Percentiles rank a stretch among this genome's conserved stretches.
phyloP scores from a whole-genome alignment of 2,113 vertebrate genomes.

The Bambusicola thoracicus region DNA sequence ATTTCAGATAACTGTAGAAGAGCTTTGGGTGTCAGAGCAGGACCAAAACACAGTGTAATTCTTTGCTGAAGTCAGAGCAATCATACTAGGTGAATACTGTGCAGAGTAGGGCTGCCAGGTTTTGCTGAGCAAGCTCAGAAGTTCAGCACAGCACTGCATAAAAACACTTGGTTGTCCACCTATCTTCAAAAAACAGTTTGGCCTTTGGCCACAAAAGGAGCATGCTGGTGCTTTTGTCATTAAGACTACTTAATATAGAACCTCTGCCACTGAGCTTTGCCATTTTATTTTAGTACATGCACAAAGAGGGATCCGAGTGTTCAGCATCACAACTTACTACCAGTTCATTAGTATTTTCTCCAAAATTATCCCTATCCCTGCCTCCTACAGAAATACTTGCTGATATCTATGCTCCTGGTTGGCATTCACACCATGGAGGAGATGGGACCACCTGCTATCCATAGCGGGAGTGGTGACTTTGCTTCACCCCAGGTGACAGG shows the following conservation, averaged over 20 bases:
- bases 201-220: neutral
- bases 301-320: neutral
- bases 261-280: neutral
- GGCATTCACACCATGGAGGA: neutral
- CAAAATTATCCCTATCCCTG: neutral
- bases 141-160: neutral
- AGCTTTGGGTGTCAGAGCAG: neutral
- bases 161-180: neutral
- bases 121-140: neutral
- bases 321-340: neutral
- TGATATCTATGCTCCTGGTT: neutral
- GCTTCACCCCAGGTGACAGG: neutral
- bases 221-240: neutral
- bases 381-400: neutral
- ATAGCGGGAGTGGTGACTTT: neutral
- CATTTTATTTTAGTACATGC: neutral
- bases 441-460: neutral
- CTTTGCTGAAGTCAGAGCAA: neutral
- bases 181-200: neutral
- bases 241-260: neutral
- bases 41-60: neutral
- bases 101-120: neutral
- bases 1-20: neutral
- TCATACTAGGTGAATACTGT: neutral
- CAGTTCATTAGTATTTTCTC: neutral